Percentiles rank a stretch among this genome's conserved stretches.
Evolutionary conservation across 1,140 invertebrate genomes (phyloP).

Genomic region (Atta texana): DNA sequence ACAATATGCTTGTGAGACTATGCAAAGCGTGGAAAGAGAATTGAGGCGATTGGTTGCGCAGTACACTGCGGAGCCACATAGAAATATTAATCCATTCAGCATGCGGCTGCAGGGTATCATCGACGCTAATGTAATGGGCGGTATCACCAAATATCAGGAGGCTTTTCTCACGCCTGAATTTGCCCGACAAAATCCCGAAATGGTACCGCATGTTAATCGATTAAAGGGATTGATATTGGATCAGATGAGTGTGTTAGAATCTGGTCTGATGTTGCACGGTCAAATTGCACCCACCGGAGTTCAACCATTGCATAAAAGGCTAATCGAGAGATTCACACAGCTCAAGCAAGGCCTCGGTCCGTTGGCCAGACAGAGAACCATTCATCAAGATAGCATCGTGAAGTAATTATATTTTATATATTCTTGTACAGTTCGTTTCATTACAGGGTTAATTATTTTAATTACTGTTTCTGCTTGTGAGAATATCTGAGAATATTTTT

Average conservation of each 20-base stretch:
- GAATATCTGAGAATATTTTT: neutral
- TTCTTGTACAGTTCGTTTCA: neutral
- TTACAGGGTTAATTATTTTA: neutral
- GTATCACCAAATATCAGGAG: conserved; percentile 97
- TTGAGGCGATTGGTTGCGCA: conserved; percentile 91
- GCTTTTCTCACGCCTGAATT: conserved; percentile 96
- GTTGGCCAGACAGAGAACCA: conserved; percentile 88
- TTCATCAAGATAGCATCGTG: conserved; percentile 90
- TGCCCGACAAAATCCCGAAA: conserved; percentile 90
- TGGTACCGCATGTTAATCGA: conserved; percentile 91
- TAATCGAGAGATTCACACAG: conserved; percentile 94
- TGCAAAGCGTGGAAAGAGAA: conserved; percentile 95
- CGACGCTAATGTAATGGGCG: conserved; percentile 98
- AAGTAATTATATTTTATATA: conserved; percentile 87
- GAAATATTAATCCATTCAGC: conserved; percentile 95
- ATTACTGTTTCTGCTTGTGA: neutral
- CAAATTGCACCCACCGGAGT: conserved; percentile 93
- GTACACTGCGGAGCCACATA: conserved; percentile 92
- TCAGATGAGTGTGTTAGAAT: conserved; percentile 93
- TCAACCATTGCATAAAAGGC: conserved; percentile 93
- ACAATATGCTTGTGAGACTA: conserved; percentile 97
- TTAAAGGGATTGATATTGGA: conserved; percentile 92
- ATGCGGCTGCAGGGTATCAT: conserved; percentile 97
- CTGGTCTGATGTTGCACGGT: conserved; percentile 93
- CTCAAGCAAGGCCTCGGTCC: conserved; percentile 91